Conservation (phyloP, 2,888 invertebrate genomes). For the Polydrusus pterygomalis region DNA sequence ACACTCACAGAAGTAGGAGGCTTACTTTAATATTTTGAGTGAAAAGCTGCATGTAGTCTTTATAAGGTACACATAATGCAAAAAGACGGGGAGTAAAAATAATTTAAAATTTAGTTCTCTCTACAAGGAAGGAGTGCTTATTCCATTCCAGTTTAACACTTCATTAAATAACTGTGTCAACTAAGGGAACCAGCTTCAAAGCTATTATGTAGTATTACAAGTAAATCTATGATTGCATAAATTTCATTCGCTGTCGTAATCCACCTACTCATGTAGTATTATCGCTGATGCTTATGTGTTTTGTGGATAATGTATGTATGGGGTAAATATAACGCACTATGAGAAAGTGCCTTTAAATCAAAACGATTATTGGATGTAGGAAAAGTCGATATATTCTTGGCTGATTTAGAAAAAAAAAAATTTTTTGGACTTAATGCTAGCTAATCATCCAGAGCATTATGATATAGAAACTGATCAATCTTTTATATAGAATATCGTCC, state of each 20-base stretch:
- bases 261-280: conserved; percentile 18
- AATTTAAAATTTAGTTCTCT: too few relatives aligned
- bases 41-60: too few relatives aligned
- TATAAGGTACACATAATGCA: too few relatives aligned
- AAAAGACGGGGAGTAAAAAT: too few relatives aligned
- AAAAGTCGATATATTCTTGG: too few relatives aligned
- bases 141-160: conserved; percentile 11
- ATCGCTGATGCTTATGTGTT: conserved; percentile 17
- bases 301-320: conserved; percentile 9
- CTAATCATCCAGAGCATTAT: too few relatives aligned
- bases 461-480: too few relatives aligned
- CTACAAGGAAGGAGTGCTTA: neutral
- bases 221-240: conserved; percentile 28
- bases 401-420: too few relatives aligned
- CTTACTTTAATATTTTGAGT: too few relatives aligned
- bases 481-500: too few relatives aligned
- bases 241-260: conserved; percentile 21
- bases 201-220: conserved; percentile 27
- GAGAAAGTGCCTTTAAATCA: neutral
- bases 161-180: conserved; percentile 10
- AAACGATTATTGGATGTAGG: neutral
- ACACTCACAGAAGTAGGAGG: too few relatives aligned
- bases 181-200: conserved; percentile 1
- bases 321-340: conserved; percentile 3
- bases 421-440: too few relatives aligned